These are phyloP conservation scores for Tribolium castaneum DNA, from an alignment of 1,140 invertebrate genomes.

Conservation along the genomic window DNA sequence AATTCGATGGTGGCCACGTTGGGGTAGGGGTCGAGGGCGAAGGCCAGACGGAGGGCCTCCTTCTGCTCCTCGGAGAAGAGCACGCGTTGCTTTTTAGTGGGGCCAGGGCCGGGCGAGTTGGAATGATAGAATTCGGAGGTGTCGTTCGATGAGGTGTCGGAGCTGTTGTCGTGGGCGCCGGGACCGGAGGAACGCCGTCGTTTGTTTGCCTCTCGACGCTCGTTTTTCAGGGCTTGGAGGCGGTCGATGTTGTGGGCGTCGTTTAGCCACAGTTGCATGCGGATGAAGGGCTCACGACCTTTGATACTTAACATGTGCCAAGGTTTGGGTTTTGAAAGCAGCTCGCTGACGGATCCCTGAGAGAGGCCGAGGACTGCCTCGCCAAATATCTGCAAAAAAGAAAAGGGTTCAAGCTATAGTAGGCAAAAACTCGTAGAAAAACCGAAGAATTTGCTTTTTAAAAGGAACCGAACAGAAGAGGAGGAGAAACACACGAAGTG, in stretches of 20 bases:
- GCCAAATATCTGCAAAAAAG: conserved; percentile 83
- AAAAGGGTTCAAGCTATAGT: background rate
- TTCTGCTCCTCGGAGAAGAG: conserved; percentile 99
- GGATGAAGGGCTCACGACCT: conserved; percentile 96
- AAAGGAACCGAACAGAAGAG: too few species aligned
- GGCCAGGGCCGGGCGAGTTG: conserved; percentile 81
- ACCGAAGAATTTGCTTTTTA: too few species aligned
- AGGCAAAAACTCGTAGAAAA: too few species aligned
- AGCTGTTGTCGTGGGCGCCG: conserved; percentile 84
- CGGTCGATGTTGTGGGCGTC: conserved; percentile 94
- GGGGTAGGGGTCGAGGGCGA: conserved; percentile 95
- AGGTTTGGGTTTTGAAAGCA: conserved; percentile 97
- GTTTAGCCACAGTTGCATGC: conserved; percentile 97
- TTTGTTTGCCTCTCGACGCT: conserved; percentile 90
- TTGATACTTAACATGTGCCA: conserved; percentile 99
- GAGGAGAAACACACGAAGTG: too few species aligned
- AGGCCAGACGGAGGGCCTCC: conserved; percentile 93
- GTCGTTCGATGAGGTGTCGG: conserved; percentile 88
- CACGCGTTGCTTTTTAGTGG: conserved; percentile 90
- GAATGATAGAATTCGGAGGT: conserved; percentile 90
- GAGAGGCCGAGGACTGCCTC: conserved; percentile 96
- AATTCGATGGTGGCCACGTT: conserved; percentile 96
- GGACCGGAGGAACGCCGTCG: conserved; percentile 81
- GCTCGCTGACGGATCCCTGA: conserved; percentile 96
- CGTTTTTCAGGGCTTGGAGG: conserved; percentile 88